phyloP scores from a whole-genome alignment of 2,797 vertebrate species.

The Diplodus puntazzo region DNA sequence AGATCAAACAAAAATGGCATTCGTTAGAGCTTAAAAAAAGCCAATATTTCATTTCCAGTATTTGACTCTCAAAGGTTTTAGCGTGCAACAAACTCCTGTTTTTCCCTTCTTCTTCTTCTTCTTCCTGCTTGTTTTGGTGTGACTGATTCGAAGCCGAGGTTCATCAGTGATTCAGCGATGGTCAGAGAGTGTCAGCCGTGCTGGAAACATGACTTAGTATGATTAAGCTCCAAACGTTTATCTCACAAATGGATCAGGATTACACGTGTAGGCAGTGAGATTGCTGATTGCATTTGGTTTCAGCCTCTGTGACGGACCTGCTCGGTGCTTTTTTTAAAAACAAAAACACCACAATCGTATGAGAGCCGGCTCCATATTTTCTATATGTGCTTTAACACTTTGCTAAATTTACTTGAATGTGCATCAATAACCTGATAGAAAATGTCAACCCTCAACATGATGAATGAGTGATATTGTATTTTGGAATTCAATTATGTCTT shows the following conservation, averaged over 20 bases:
- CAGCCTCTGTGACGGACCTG: conserved; percentile 6
- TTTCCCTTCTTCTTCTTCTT: neutral
- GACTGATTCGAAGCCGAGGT: conserved; percentile 40
- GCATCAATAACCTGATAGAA: conserved; percentile 69
- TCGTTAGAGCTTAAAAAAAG: conserved; percentile 30
- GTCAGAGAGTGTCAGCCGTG: conserved; percentile 41
- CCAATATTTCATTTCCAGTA: conserved; percentile 20
- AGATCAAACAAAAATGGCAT: conserved; percentile 36
- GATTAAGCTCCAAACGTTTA: conserved; percentile 58
- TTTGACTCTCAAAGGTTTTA: conserved; percentile 38
- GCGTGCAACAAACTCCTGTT: conserved; percentile 17
- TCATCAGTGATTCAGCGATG: conserved; percentile 45
- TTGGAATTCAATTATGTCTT: conserved; percentile 75
- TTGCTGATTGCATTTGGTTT: conserved; percentile 23
- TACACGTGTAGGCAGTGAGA: conserved; percentile 49
- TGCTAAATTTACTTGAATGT: conserved; percentile 55
- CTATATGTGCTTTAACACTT: conserved; percentile 41
- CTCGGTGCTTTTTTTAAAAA: conserved; percentile 1
- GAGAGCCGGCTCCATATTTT: conserved; percentile 27
- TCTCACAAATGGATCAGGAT: conserved; percentile 56
- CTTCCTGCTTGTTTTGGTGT: neutral
- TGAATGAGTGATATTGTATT: conserved; percentile 75
- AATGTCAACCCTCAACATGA: conserved; percentile 74
- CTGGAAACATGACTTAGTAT: conserved; percentile 55
- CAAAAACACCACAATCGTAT: conserved; percentile 22